Conservation (phyloP, 2,797 vertebrate genomes). For the Rhabdophis nuchalis region DNA sequence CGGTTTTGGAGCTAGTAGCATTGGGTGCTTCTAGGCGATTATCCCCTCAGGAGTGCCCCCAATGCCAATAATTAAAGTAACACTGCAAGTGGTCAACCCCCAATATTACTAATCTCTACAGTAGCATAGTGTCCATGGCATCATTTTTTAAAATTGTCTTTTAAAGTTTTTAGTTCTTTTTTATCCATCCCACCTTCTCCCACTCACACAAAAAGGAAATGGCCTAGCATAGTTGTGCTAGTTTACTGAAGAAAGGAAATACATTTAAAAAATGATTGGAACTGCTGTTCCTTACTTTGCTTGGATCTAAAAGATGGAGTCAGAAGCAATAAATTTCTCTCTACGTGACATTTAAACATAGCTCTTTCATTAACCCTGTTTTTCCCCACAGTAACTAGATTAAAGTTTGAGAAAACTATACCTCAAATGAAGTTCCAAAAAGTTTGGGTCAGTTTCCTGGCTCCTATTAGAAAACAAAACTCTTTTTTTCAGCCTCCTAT, state of each 20-base stretch:
- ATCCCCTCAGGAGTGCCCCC: background rate
- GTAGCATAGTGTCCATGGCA: background rate
- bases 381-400: background rate
- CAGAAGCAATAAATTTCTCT: background rate
- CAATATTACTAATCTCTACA: background rate
- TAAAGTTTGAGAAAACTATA: background rate
- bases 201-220: background rate
- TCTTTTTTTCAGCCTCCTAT: background rate
- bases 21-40: background rate
- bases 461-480: background rate
- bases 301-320: background rate
- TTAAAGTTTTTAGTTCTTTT: background rate
- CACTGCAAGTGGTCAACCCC: background rate
- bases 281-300: background rate
- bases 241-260: background rate
- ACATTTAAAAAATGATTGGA: background rate
- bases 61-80: background rate
- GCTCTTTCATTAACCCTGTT: background rate
- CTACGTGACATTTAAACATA: background rate
- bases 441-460: background rate
- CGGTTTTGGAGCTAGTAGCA: background rate
- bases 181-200: background rate
- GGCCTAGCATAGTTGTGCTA: background rate
- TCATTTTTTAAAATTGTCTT: background rate
- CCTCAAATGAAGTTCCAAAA: background rate